phyloP scores from a whole-genome alignment of 2,888 invertebrate species.

The Glyphotaelius pellucidus region DNA sequence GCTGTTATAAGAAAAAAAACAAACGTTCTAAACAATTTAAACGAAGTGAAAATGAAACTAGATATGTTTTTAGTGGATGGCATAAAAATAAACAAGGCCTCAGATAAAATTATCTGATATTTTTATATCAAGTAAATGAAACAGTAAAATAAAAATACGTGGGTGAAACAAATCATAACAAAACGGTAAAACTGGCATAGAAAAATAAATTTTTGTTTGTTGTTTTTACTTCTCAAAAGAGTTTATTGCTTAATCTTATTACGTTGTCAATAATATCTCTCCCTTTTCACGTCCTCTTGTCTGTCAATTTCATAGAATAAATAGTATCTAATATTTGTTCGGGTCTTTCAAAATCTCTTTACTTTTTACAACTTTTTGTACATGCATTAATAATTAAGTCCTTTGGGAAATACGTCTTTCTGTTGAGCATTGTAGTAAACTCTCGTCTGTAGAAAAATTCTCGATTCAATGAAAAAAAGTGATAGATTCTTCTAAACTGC shows the following conservation, averaged over 20 bases:
- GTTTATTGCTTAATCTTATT: not conserved
- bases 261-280: not conserved
- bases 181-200: not conserved
- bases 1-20: not conserved
- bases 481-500: too few species aligned
- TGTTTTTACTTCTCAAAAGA: not conserved
- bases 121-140: not conserved
- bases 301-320: not conserved
- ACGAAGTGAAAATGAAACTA: not conserved
- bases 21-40: not conserved
- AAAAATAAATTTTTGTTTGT: not conserved
- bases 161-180: not conserved
- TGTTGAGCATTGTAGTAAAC: too few species aligned
- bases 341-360: not conserved
- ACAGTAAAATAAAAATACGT: not conserved
- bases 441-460: too few species aligned
- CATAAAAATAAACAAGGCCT: not conserved
- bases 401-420: too few species aligned
- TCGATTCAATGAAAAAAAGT: too few species aligned
- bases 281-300: not conserved
- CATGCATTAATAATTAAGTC: too few species aligned
- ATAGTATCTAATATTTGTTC: not conserved
- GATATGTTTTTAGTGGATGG: not conserved
- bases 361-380: too few species aligned
- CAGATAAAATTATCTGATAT: not conserved